Percentiles rank a stretch among this genome's conserved stretches.
These are phyloP conservation scores for Agrilus planipennis DNA, from an alignment of 1,140 invertebrate species.

Conservation along the genomic window DNA sequence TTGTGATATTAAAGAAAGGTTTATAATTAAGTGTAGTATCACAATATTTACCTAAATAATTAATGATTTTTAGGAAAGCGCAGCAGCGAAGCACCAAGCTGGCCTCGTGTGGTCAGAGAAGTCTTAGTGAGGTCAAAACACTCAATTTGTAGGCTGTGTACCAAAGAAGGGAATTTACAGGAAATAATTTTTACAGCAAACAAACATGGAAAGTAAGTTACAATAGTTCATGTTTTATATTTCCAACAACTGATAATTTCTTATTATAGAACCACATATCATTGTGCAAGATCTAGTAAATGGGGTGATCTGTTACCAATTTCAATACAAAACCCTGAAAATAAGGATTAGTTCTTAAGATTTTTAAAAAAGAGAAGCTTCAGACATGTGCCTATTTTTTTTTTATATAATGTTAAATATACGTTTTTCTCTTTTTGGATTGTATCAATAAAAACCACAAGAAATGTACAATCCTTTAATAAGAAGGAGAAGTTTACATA, in stretches of 20 bases:
- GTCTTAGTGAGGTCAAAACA: constrained; percentile 54
- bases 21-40: not conserved
- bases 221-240: constrained; percentile 11
- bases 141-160: constrained; percentile 67
- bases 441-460: too few relatives aligned
- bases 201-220: constrained; percentile 56
- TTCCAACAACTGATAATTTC: constrained; percentile 13
- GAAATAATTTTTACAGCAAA: constrained; percentile 62
- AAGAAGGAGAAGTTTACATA: too few relatives aligned
- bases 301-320: constrained; percentile 67
- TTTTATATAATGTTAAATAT: too few relatives aligned
- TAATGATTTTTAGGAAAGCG: too few relatives aligned
- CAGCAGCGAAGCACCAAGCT: constrained; percentile 36
- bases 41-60: not conserved
- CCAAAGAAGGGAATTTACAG: constrained; percentile 55
- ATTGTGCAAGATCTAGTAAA: constrained; percentile 51
- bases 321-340: too few relatives aligned
- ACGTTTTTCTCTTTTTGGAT: too few relatives aligned
- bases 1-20: constrained; percentile 72
- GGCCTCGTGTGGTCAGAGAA: constrained; percentile 67
- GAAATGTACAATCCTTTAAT: too few relatives aligned
- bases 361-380: too few relatives aligned
- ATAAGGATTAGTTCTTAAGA: too few relatives aligned
- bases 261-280: constrained; percentile 45
- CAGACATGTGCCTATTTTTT: too few relatives aligned